Percentiles rank a stretch among this genome's conserved stretches.
These are phyloP conservation scores for Cabera pusaria DNA, from an alignment of 2,888 invertebrate genomes.

Conservation along the genomic window DNA sequence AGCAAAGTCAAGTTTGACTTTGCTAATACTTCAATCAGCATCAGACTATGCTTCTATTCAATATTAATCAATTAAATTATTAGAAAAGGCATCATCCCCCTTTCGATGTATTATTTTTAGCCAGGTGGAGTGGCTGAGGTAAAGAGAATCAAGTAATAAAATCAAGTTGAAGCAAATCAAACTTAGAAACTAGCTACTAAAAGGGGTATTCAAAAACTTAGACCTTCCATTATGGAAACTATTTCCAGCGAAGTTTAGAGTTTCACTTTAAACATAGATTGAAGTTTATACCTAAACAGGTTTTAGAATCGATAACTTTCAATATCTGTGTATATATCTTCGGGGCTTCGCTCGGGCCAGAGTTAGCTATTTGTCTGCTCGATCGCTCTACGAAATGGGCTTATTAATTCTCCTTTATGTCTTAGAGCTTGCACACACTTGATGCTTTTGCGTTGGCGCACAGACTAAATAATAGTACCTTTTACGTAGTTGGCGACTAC, in stretches of 20 bases:
- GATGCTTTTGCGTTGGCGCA: conserved; percentile 9
- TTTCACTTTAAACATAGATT: conserved; percentile 38
- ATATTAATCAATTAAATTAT: neutral
- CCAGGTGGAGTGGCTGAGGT: too few species aligned
- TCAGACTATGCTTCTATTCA: conserved; percentile 2
- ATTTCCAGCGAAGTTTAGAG: conserved; percentile 41
- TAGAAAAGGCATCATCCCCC: neutral
- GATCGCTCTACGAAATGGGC: conserved; percentile 71
- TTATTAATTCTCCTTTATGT: conserved; percentile 76
- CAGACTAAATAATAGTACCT: too few species aligned
- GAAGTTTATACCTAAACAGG: conserved; percentile 49
- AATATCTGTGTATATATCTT: conserved; percentile 66
- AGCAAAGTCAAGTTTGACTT: neutral
- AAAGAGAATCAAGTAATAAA: conserved; percentile 4
- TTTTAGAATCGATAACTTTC: conserved; percentile 74
- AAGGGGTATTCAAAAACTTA: conserved; percentile 26
- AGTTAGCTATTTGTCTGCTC: conserved; percentile 60
- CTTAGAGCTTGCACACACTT: conserved; percentile 52
- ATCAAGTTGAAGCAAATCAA: conserved; percentile 16
- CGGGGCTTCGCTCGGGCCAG: conserved; percentile 46
- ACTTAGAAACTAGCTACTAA: conserved; percentile 17
- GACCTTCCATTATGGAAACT: conserved; percentile 24
- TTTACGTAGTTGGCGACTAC: too few species aligned
- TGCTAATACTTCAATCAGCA: neutral
- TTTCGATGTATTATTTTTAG: too few species aligned